phyloP scores from a whole-genome alignment of 2,888 invertebrate species.

The Stegana nigrithorax region DNA sequence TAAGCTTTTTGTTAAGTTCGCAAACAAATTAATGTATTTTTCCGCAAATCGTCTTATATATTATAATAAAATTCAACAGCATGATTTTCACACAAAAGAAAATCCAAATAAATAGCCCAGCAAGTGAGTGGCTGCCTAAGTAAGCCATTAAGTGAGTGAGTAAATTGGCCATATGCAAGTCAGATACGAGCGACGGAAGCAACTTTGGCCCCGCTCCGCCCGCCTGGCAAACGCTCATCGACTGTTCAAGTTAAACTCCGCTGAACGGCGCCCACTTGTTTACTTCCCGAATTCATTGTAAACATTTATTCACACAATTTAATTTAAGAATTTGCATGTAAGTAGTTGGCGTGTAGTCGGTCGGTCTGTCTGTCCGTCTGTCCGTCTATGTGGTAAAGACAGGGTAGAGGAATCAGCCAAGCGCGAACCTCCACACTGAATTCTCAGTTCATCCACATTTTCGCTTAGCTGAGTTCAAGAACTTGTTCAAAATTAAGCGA shows the following conservation, averaged over 20 bases:
- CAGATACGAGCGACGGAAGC: conserved; percentile 7
- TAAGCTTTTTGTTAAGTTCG: too few species aligned
- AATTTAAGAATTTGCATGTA: conserved; percentile 42
- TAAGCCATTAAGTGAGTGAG: background rate
- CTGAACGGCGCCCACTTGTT: background rate
- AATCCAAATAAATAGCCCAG: background rate
- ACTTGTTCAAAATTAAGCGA: conserved; percentile 10
- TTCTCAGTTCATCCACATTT: background rate
- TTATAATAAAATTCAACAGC: too few species aligned
- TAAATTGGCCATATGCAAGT: conserved; percentile 5
- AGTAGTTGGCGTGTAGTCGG: conserved; percentile 8
- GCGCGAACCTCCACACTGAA: background rate
- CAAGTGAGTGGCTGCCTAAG: background rate
- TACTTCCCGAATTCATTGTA: conserved; percentile 42
- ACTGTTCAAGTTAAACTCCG: background rate
- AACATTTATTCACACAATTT: conserved; percentile 59
- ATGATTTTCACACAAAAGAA: conserved; percentile 3
- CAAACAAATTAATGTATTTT: background rate
- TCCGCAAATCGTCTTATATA: conserved; percentile 5
- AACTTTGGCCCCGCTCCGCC: background rate
- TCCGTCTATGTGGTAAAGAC: background rate
- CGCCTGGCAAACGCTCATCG: background rate
- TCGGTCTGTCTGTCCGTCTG: too few species aligned
- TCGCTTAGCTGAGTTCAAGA: background rate
- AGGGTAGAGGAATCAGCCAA: background rate